Conservation (phyloP, 1,140 invertebrate genomes). For the Chironomus striatipennis region DNA sequence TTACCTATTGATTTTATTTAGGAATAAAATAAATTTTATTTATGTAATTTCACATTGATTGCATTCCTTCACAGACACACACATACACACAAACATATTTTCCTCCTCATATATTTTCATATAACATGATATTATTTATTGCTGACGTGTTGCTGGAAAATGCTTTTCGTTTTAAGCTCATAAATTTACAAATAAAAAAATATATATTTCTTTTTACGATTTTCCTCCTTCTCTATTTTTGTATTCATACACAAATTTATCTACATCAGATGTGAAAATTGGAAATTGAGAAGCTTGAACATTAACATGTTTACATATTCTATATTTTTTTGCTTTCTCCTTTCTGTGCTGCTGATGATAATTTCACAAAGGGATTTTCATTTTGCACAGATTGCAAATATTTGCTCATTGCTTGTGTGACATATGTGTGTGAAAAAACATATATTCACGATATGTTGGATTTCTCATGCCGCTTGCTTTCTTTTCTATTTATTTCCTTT, state of each 20-base stretch:
- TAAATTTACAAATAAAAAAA: conserved; percentile 9
- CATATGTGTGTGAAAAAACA: neutral
- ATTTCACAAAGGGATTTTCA: neutral
- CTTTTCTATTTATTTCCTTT: no score
- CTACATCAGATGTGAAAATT: conserved; percentile 9
- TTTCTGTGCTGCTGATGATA: no score
- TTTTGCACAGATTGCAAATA: conserved; percentile 13
- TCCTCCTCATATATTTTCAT: neutral
- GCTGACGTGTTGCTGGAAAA: conserved; percentile 8
- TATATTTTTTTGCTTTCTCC: no score
- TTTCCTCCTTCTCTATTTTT: neutral
- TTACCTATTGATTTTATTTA: conserved; percentile 16
- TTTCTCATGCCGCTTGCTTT: no score
- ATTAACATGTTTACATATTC: conserved; percentile 5
- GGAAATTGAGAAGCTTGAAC: conserved; percentile 12
- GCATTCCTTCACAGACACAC: neutral
- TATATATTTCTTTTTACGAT: neutral
- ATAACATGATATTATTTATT: conserved; percentile 1
- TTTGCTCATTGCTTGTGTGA: conserved; percentile 5
- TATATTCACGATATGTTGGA: no score
- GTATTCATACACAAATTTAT: neutral
- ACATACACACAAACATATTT: neutral
- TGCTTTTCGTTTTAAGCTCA: neutral
- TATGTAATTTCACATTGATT: neutral
- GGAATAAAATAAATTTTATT: neutral